Base-by-base conservation (phyloP, 2,113 vertebrate genomes). In the Phaethon lepturus region DNA sequence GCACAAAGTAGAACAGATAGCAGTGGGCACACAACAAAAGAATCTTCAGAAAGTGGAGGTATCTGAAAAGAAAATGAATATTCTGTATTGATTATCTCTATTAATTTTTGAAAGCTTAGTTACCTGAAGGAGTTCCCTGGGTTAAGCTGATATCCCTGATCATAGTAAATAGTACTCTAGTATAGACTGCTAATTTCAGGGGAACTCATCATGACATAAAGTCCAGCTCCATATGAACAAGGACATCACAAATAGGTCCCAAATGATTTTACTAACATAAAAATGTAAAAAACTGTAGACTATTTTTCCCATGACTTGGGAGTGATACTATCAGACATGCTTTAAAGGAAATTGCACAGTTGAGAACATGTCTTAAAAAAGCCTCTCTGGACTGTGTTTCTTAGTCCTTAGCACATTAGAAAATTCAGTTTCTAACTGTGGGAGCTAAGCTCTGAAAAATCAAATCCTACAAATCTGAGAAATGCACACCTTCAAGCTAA, bases 1-100 rank as follows among this genome's bases (percentile, higher is more conserved):
- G 85, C 98, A 96, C 59, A 93, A 94, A 97, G 55, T 63, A 92
- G 88, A 96, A 76, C 55, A 89, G 55, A 80, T 31, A 82, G 68
- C 53, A 95, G 93, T 88, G 71, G 62, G 58, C 91, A 94, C 78
- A 67, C 49, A 82, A 66, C 8, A 66, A 97, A 60, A 91, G 86
- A 45, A 81, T n/a, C 74, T 88, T 96, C 35, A 90, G 24, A 86
- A 95, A 88, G 88, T 3, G 5, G 22, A 92, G 42, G 13, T 20
- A 69, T 47, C 9, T 66, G 52, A 66, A 95, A 87, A 80, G 50
- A 55, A 89, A 68, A 71, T 10, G 3, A 90, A 91, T 67, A 63
- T 67, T 87, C 55, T 47, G 10, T 29, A 78, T 26, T 74, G 19
- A 73, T 76, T 58, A 76, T 38, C 11, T 66, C 53, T 47, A 62